Conservation (phyloP, 2,888 invertebrate genomes). For the Mellilla xanthometata region DNA sequence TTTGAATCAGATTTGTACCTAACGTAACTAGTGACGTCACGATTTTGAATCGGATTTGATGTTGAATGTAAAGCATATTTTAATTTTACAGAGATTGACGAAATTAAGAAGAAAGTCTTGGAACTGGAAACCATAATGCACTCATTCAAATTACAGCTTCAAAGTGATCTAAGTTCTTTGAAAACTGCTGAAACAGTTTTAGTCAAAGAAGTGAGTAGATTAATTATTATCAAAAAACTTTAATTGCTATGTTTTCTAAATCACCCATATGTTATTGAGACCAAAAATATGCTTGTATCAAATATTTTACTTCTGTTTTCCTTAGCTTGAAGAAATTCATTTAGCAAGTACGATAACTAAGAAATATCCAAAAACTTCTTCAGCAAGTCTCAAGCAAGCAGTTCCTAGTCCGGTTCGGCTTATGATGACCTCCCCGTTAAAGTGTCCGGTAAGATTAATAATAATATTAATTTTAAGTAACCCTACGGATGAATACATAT, state of each 20-base stretch:
- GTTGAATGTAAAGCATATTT: no score
- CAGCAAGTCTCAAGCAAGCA: conserved; percentile 51
- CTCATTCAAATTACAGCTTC: conserved; percentile 46
- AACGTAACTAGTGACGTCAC: no score
- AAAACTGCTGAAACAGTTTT: conserved; percentile 36
- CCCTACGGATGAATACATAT: no score
- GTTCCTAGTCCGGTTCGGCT: conserved; percentile 65
- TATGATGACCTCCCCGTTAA: conserved; percentile 63
- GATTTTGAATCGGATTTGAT: no score
- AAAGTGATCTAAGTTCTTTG: conserved; percentile 43
- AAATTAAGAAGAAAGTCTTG: conserved; percentile 55
- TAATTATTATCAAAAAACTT: no score
- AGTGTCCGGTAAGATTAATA: conserved; percentile 58
- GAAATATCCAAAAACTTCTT: conserved; percentile 33
- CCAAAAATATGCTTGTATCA: not conserved
- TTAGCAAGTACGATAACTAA: conserved; percentile 27
- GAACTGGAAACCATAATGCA: conserved; percentile 58
- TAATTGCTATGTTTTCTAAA: no score
- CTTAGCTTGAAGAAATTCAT: conserved; percentile 37
- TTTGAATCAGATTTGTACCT: no score
- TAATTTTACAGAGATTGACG: conserved; percentile 53
- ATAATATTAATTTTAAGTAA: no score
- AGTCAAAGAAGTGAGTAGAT: no score
- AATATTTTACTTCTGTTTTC: conserved; percentile 11
- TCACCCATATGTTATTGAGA: no score